Base-by-base conservation (phyloP, 2,797 vertebrate genomes). In the Neomorphus geoffroyi region DNA sequence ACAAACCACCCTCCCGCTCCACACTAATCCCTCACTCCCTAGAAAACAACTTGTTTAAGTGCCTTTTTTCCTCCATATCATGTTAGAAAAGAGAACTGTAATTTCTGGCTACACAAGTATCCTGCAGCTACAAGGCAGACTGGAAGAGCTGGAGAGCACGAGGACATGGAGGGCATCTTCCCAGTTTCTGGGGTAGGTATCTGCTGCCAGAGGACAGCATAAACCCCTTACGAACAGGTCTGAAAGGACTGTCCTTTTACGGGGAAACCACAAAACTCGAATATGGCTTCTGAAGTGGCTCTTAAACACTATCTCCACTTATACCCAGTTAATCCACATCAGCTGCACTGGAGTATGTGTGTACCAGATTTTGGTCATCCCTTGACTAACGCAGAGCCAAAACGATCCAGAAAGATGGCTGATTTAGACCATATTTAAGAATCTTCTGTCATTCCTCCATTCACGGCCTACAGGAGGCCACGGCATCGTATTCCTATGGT, bases 21-120 rank as follows among this genome's bases (percentile, higher is more conserved):
- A 5, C 21, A 2, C 37, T 16, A 35, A 37, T 37, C 65, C 33
- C 32, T 81, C 66, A 18, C 6, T 90, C 81, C 23, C 30, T 17
- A 46, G 41, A 74, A 85, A 92, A 87, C 56, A 87, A 39, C n/a
- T 70, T 11, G 33, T 43, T 73, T 46, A 48, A 74, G 46, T 14
- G 43, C 4, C 12, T 30, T 81, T 81, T 10, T 5, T 13, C 16
- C 21, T 70, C 11, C 13, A 5, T 27, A 17, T 3, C 1, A 0
- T 17, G 35, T 54, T 39, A 66, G 60, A 79, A 81, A 91, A 13
- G 21, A 74, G 54, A 53, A 33, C 2, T 70, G 21, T 11, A 6
- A 41, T 53, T 84, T 45, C 2, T 26, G 27, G n/a, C 8, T 32
- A 37, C 6, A 1, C 5, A 12, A 35, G 32, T 4, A 30, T 39